Percentiles rank a stretch among this genome's conserved stretches.
These are phyloP conservation scores for Hystrix cristata DNA, from an alignment of 2,113 vertebrate species.

Conservation along the genomic window DNA sequence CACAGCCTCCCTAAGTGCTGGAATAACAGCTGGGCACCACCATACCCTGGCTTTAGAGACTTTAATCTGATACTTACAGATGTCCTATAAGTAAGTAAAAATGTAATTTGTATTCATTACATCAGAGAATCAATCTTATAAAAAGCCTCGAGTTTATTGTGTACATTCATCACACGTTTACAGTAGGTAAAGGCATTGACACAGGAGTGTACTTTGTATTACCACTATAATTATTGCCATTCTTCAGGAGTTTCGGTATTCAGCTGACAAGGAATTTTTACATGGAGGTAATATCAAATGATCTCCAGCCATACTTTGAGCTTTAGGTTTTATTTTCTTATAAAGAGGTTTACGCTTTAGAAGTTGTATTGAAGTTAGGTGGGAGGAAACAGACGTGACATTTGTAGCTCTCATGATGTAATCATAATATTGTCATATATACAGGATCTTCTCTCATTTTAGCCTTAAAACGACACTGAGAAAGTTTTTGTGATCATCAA, in stretches of 20 bases:
- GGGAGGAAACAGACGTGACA: neutral
- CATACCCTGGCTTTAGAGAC: neutral
- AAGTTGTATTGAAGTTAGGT: neutral
- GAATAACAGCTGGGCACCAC: neutral
- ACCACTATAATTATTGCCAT: neutral
- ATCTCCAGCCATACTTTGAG: neutral
- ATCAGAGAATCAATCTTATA: neutral
- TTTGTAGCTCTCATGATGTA: neutral
- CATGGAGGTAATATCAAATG: neutral
- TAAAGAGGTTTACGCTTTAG: neutral
- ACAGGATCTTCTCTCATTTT: neutral
- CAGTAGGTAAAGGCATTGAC: neutral
- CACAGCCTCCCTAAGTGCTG: neutral
- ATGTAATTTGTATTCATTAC: neutral
- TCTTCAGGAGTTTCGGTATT: neutral
- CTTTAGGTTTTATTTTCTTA: neutral
- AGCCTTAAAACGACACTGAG: neutral
- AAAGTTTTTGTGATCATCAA: neutral
- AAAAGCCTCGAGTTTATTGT: neutral
- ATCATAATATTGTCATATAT: neutral
- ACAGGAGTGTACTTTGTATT: neutral
- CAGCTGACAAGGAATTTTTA: neutral
- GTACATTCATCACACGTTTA: neutral
- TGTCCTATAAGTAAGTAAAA: neutral
- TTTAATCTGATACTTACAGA: neutral